Base-by-base conservation (phyloP, 2,888 invertebrate species). In the Unio pictorum region DNA sequence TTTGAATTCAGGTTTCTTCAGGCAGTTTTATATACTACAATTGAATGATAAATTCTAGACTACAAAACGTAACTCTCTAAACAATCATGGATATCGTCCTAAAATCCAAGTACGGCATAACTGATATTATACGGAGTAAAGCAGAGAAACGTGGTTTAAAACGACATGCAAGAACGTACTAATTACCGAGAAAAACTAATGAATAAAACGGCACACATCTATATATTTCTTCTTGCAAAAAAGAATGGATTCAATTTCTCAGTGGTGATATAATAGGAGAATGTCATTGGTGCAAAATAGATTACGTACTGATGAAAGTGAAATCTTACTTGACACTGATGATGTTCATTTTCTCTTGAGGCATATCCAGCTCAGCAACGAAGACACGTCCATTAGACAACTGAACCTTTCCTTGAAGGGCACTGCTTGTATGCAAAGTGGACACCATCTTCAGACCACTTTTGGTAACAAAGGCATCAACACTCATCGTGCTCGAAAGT, bases 321-420 rank as follows among this genome's bases (percentile, higher is more conserved):
- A 18, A 15, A 28, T 88, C 87, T 81, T 84, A 90, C 84, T 88
- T 93, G 1, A 94, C 93, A 80, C 94, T 94, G 76, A 97, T 93
- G 75, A 98, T 94, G 89, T 97, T 96, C 84, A 95, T 94, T 82
- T 94, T 95, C 68, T 95, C 93, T 83, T 94, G 94, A 0, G 97
- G 97, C 74, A 96, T 91, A 76, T 95, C 94, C 70, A 97, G 92
- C 77, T 95, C 93, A 4, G 96, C 91, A 61, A 93, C 93, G 3
- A 95, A 91, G 11, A 94, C 88, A 73, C 93, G 92, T 0, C 93
- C 91, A 0, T 95, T 94, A 23, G 94, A 92, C 17, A 96, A 89
- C 69, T 93, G 93, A 4, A 97, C 90, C 67, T 93, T 93, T 0
- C 94, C 94, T 81, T 95, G 94, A 0, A 96, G 91, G 2, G 95